phyloP scores from a whole-genome alignment of 2,113 vertebrate genomes.

The Lampris megalopsis region DNA sequence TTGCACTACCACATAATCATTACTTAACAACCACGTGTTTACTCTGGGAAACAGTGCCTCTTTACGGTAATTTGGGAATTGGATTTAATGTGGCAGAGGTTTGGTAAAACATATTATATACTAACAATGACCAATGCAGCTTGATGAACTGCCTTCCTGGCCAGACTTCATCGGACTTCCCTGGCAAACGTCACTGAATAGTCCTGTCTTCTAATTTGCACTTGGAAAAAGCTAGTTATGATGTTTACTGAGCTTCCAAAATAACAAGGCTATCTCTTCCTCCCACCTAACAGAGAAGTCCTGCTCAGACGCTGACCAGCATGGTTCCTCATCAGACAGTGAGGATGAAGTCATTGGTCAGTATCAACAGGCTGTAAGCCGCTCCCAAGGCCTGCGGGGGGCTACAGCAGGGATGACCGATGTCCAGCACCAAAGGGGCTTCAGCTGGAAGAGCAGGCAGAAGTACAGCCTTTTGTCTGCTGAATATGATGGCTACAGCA shows the following conservation, averaged over 20 bases:
- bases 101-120: too few relatives aligned
- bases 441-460: conserved; percentile 91
- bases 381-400: conserved; percentile 85
- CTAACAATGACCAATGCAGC: too few relatives aligned
- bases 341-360: conserved; percentile 96
- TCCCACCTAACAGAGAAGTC: conserved; percentile 83
- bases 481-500: conserved; percentile 95
- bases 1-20: too few relatives aligned
- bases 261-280: background rate
- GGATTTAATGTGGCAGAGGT: too few relatives aligned
- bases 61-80: too few relatives aligned
- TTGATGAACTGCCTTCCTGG: too few relatives aligned
- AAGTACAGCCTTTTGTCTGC: conserved; percentile 93
- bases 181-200: too few relatives aligned
- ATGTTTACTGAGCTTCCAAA: background rate
- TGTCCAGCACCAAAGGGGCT: conserved; percentile 83
- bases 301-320: conserved; percentile 86
- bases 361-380: conserved; percentile 94
- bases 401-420: conserved; percentile 61
- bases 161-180: too few relatives aligned
- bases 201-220: too few relatives aligned
- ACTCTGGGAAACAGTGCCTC: too few relatives aligned
- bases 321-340: conserved; percentile 94
- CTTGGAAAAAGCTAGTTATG: background rate
- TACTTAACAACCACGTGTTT: too few relatives aligned